Conservation (phyloP, 2,113 vertebrate species). For the Todiramphus saurophagus region DNA sequence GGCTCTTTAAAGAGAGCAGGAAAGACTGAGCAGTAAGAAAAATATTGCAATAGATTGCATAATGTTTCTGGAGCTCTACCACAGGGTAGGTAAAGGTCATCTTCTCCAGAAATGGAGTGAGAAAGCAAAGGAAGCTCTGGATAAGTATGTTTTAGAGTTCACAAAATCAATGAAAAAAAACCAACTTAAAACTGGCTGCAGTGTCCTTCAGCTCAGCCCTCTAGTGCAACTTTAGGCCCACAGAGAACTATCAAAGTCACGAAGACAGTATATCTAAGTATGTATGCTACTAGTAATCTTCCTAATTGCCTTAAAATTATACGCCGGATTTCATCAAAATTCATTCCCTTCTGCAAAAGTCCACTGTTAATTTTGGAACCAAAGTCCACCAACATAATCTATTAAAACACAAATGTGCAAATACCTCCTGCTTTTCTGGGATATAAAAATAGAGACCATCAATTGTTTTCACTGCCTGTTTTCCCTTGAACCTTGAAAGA, state of each 20-base stretch:
- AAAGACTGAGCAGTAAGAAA: not conserved
- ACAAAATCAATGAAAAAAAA: constrained; percentile 5
- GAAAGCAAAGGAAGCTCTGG: not conserved
- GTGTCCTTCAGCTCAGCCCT: not conserved
- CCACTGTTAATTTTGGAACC: not conserved
- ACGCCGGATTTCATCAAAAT: not conserved
- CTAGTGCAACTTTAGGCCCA: not conserved
- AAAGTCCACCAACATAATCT: not conserved
- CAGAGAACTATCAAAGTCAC: not conserved
- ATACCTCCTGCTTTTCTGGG: not conserved
- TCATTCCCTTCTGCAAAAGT: not conserved
- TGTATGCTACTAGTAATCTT: not conserved
- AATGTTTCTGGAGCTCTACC: constrained; percentile 4
- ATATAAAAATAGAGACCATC: not conserved
- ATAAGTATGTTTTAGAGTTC: not conserved
- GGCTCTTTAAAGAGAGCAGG: not conserved
- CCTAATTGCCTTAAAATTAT: not conserved
- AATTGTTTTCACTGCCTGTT: not conserved
- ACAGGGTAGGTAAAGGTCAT: constrained; percentile 15
- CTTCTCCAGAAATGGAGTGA: not conserved
- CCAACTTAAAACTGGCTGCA: not conserved
- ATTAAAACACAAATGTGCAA: not conserved
- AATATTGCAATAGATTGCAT: not conserved
- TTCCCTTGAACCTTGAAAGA: not conserved
- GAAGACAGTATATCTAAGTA: not conserved